Conservation (phyloP, 2,797 vertebrate genomes). For the Oreonectes daqikongensis region DNA sequence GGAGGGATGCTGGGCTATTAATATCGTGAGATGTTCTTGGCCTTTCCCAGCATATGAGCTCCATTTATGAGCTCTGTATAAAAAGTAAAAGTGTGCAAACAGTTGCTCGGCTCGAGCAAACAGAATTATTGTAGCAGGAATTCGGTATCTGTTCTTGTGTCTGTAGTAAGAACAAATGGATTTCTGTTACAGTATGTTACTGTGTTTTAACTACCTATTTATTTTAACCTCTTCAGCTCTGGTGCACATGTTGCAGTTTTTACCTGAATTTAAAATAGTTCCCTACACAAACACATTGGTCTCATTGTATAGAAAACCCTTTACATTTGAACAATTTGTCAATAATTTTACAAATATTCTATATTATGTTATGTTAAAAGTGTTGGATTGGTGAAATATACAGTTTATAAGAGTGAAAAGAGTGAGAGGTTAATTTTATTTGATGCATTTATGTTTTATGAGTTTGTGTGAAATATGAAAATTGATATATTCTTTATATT, state of each 20-base stretch:
- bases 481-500: too few species aligned
- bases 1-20: conserved; percentile 66
- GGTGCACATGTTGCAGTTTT: neutral
- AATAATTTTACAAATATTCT: too few species aligned
- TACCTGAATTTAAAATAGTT: too few species aligned
- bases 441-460: too few species aligned
- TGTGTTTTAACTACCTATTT: conserved; percentile 14
- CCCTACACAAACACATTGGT: too few species aligned
- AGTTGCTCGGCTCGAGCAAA: conserved; percentile 44
- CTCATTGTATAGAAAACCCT: too few species aligned
- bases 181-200: conserved; percentile 35
- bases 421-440: too few species aligned
- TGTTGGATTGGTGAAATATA: too few species aligned
- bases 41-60: conserved; percentile 69
- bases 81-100: conserved; percentile 45
- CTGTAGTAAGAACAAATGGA: conserved; percentile 37
- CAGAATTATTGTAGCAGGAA: conserved; percentile 8
- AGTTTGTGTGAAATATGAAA: too few species aligned
- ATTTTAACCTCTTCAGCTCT: neutral
- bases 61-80: conserved; percentile 69
- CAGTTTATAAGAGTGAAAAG: too few species aligned
- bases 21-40: conserved; percentile 70
- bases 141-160: neutral
- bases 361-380: too few species aligned
- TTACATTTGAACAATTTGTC: too few species aligned